These are phyloP conservation scores for Amphibalanus amphitrite DNA, from an alignment of 1,140 invertebrate genomes.

Conservation along the genomic window DNA sequence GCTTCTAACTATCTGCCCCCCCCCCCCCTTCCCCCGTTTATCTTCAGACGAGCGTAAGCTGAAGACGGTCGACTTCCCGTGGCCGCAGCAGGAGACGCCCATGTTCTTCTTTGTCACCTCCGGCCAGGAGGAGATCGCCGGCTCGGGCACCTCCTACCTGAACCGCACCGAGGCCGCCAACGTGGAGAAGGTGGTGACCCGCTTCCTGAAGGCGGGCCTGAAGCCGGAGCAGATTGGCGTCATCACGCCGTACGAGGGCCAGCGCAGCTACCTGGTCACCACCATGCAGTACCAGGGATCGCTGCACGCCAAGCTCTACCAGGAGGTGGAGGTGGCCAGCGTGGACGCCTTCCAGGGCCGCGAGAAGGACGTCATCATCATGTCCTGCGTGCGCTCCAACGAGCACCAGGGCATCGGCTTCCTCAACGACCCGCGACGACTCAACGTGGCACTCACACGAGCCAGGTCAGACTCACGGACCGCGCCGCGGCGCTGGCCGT, in stretches of 20 bases:
- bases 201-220: slow-evolving; percentile 82
- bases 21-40: no score
- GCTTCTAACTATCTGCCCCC: no score
- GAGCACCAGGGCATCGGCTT: slow-evolving; percentile 87
- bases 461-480: no score
- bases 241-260: slow-evolving; percentile 97
- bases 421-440: slow-evolving; percentile 85
- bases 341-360: slow-evolving; percentile 96
- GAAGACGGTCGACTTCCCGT: slow-evolving; percentile 87
- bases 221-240: slow-evolving; percentile 99
- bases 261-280: slow-evolving; percentile 87
- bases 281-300: slow-evolving; percentile 99
- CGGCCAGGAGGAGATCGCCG: slow-evolving; percentile 97
- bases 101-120: slow-evolving; percentile 97
- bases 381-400: slow-evolving; percentile 70
- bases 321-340: slow-evolving; percentile 97
- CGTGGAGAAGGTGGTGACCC: slow-evolving; percentile 91
- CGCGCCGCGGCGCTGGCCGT: no score
- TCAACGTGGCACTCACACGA: slow-evolving; percentile 95
- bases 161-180: slow-evolving; percentile 97
- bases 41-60: slow-evolving; percentile 70
- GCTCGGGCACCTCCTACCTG: slow-evolving; percentile 93
- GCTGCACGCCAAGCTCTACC: slow-evolving; percentile 88
- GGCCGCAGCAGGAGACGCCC: slow-evolving; percentile 88
- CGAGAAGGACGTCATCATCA: slow-evolving; percentile 98